These are phyloP conservation scores for Acronicta aceris DNA, from an alignment of 2,888 invertebrate genomes.

Conservation along the genomic window DNA sequence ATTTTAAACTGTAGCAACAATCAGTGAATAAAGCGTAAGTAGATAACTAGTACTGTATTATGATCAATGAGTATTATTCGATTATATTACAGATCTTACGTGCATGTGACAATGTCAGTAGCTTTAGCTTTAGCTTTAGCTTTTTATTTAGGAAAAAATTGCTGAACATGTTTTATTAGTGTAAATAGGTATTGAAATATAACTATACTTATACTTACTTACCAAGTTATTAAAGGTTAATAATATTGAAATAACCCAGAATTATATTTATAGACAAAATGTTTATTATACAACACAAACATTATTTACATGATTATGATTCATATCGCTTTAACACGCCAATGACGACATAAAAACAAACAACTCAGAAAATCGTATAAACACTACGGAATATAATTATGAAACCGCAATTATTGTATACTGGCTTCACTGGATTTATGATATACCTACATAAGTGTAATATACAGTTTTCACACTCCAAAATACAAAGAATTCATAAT, in stretches of 20 bases:
- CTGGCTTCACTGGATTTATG: slow-evolving; percentile 69
- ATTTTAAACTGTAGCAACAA: too few relatives aligned
- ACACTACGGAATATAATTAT: slow-evolving; percentile 36
- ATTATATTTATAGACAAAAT: slow-evolving; percentile 60
- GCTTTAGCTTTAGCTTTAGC: background rate
- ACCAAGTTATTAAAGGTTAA: background rate
- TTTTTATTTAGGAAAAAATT: background rate
- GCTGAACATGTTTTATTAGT: background rate
- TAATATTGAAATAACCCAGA: slow-evolving; percentile 14
- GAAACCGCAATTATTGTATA: slow-evolving; percentile 53
- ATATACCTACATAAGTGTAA: slow-evolving; percentile 32
- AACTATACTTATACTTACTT: too few relatives aligned
- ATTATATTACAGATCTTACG: too few relatives aligned
- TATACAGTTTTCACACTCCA: slow-evolving; percentile 40
- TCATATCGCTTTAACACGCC: slow-evolving; percentile 62
- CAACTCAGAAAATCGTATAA: slow-evolving; percentile 61
- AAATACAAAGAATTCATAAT: slow-evolving; percentile 59
- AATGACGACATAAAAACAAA: slow-evolving; percentile 62
- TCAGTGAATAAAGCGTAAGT: too few relatives aligned
- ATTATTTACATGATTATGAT: slow-evolving; percentile 80
- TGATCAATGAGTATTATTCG: too few relatives aligned
- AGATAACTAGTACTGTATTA: too few relatives aligned
- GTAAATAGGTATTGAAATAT: too few relatives aligned
- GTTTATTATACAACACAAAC: slow-evolving; percentile 82
- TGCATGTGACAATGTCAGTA: slow-evolving; percentile 1